These are phyloP conservation scores for Peromyscus maniculatus DNA, from an alignment of 2,113 vertebrate genomes.

Conservation along the genomic window DNA sequence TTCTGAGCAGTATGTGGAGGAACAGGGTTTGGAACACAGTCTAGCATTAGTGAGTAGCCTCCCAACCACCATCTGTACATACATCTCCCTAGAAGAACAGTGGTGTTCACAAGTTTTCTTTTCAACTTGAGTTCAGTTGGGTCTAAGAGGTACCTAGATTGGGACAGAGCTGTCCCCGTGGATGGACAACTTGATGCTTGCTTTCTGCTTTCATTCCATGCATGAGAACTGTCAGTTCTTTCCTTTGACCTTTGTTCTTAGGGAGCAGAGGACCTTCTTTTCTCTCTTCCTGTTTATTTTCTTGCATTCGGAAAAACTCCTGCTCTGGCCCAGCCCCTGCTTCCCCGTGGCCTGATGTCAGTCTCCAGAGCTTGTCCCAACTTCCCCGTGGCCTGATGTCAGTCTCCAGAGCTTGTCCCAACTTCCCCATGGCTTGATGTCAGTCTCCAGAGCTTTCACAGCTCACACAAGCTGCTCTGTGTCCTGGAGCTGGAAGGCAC, in stretches of 20 bases:
- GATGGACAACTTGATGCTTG: neutral
- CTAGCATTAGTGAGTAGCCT: neutral
- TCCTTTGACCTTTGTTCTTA: slow-evolving; percentile 22
- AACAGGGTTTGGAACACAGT: neutral
- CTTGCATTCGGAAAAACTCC: slow-evolving; percentile 39
- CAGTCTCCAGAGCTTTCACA: neutral
- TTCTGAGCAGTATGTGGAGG: neutral
- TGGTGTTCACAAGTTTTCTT: neutral
- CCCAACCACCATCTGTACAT: too few species aligned
- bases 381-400: neutral
- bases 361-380: neutral
- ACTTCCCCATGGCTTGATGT: neutral
- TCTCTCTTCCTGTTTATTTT: slow-evolving; percentile 26
- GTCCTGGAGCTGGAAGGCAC: rapidly evolving
- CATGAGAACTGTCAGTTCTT: slow-evolving; percentile 45
- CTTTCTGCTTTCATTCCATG: neutral
- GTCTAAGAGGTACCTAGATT: neutral
- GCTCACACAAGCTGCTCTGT: neutral
- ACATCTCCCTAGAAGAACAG: neutral
- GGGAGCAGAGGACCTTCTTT: slow-evolving; percentile 45
- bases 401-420: neutral
- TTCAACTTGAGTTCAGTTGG: neutral
- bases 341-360: neutral
- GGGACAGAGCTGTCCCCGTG: neutral
- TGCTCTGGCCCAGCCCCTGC: neutral